Evolutionary conservation across 2,888 invertebrate species (phyloP), one percentile per base, ranked within the genome.

Genomic region (Cancer borealis): DNA sequence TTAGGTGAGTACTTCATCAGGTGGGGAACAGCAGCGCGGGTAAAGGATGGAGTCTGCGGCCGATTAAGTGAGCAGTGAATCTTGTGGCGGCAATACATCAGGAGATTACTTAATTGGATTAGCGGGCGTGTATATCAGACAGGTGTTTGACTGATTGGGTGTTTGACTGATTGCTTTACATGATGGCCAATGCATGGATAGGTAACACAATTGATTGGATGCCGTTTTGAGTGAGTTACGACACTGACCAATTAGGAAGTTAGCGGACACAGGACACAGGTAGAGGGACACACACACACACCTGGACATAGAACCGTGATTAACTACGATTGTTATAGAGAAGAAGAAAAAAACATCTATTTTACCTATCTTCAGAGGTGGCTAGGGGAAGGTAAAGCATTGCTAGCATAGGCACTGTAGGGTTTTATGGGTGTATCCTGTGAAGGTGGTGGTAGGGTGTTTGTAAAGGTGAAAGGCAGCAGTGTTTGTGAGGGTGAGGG

Each of bases 391-490:
- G 2, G 17, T 21, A 73, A 26, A 73, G 17, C 8, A 73, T 73
- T 73, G 17, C n/a, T n/a, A 6, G n/a, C 73, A 14, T 26, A 73
- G 73, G n/a, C 73, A 26, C 3, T 73, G n/a, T 21, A 73, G 4
- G 73, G 73, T 26, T 21, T 73, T 73, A 6, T 73, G 21, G 8
- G 21, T 3, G 73, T 6, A 21, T 73, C 73, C 73, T 21, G 12
- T 73, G 73, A 73, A 73, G 73, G 26, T 26, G 73, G 73, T 21
- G 73, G 21, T n/a, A n/a, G 6, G 73, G 17, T 73, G 73, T 73
- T 73, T 73, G 73, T 21, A 73, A 21, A 73, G 73, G 73, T 73
- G 26, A 73, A 73, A 26, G 73, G 73, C n/a, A 73, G 73, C 73
- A 26, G 6, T 73, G 73, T 73, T 73, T 73, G 73, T 21, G 73